Evolutionary conservation across 2,797 vertebrate species (phyloP).

Genomic region (Onychomys arenicola): DNA sequence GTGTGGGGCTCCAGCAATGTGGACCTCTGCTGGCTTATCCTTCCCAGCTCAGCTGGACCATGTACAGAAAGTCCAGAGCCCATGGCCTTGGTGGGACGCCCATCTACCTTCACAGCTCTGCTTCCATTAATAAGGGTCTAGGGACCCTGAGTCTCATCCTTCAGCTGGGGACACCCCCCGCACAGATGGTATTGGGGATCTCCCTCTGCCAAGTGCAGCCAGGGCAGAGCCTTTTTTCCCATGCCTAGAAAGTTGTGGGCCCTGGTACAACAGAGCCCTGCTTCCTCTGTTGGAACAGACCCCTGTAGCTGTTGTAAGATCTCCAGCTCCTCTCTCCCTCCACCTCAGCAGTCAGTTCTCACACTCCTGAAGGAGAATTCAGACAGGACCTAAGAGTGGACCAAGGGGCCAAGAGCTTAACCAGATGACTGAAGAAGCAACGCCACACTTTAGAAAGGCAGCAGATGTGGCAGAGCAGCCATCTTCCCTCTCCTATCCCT

Average conservation of each 20-base stretch:
- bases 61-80: not conserved
- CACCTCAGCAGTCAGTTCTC: not conserved
- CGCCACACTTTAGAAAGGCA: not conserved
- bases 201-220: not conserved
- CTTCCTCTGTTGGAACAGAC: not conserved
- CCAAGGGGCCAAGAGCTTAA: not conserved
- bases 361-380: not conserved
- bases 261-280: rapidly evolving
- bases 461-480: not conserved
- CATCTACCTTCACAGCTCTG: rapidly evolving
- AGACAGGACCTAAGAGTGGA: not conserved
- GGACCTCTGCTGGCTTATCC: not conserved
- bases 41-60: not conserved
- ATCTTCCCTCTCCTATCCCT: no score
- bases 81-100: rapidly evolving
- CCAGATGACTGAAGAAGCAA: not conserved
- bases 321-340: no score
- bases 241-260: rapidly evolving
- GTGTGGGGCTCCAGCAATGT: not conserved
- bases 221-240: not conserved
- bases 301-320: not conserved
- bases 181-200: rapidly evolving
- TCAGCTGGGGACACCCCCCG: rapidly evolving
- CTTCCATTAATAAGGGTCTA: not conserved
- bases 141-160: not conserved